A percentile compares a stretch with the other conserved stretches of the same genome.
These are phyloP conservation scores for Drosophila asahinai DNA, from an alignment of 1,140 invertebrate genomes.

Conservation along the genomic window DNA sequence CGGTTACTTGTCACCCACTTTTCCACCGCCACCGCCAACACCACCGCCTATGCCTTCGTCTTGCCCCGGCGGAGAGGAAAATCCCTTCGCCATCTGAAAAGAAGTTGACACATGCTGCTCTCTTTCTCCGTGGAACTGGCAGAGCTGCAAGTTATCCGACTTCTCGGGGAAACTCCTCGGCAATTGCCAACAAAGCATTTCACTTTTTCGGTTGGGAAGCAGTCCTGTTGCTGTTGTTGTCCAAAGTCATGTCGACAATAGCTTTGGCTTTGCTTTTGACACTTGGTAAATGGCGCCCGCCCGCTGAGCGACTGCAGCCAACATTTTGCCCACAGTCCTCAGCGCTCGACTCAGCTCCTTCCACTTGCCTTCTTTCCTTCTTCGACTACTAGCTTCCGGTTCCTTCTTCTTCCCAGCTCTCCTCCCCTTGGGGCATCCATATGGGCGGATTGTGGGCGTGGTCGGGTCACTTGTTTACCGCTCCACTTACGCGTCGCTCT, in stretches of 20 bases:
- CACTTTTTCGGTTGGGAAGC: slow-evolving; percentile 57
- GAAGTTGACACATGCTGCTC: slow-evolving; percentile 78
- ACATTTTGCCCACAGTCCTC: slow-evolving; percentile 40
- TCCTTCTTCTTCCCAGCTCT: neutral
- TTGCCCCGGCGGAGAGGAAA: slow-evolving; percentile 42
- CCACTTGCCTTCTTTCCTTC: slow-evolving; percentile 7
- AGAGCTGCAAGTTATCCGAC: slow-evolving; percentile 48
- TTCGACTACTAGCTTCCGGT: slow-evolving; percentile 20
- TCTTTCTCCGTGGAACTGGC: slow-evolving; percentile 16
- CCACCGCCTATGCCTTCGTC: slow-evolving; percentile 1
- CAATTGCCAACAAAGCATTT: slow-evolving; percentile 82
- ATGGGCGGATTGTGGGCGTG: slow-evolving; percentile 33
- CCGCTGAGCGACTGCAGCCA: slow-evolving; percentile 74
- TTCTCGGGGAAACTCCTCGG: slow-evolving; percentile 70
- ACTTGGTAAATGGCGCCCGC: slow-evolving; percentile 84
- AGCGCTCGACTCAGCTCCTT: neutral
- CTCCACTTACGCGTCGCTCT: slow-evolving; percentile 72
- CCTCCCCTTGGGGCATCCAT: slow-evolving; percentile 1
- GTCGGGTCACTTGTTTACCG: slow-evolving; percentile 74
- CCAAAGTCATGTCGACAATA: slow-evolving; percentile 84
- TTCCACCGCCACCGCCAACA: slow-evolving; percentile 39
- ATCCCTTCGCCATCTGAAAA: slow-evolving; percentile 51
- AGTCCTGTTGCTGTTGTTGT: slow-evolving; percentile 60
- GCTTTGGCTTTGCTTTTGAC: slow-evolving; percentile 84
- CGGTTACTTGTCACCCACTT: slow-evolving; percentile 83